Evolutionary conservation across 2,797 vertebrate genomes (phyloP), one percentile per base, ranked within the genome.

Genomic region (Catostomus latipinnis): DNA sequence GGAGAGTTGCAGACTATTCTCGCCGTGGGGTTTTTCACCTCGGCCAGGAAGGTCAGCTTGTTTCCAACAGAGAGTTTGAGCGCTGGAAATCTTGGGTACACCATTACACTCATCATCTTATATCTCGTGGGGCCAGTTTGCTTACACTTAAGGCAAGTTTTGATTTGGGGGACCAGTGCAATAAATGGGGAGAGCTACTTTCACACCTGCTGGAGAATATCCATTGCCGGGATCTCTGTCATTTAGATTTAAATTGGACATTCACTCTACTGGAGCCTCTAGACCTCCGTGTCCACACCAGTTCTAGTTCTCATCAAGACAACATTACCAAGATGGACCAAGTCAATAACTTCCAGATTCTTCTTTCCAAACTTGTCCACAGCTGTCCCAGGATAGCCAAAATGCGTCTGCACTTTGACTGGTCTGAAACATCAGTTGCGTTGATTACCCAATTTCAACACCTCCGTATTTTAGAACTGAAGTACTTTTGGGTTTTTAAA

Each of bases 401-500:
- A 85, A 94, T 95, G 93, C 91, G 93, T 0, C 82, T 95, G 13
- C 94, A 95, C 69, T 96, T 96, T 1, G 95, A 96, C 89, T 96
- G 95, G 95, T 95, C 94, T 0, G 94, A 95, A 2, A 73, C 88
- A 5, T 96, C 95, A 0, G 92, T 96, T 73, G 90, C 91, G 0
- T 83, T 95, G 74, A 92, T 96, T 67, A 89, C 90, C 1, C 91
- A 88, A 67, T 95, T 96, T 86, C 94, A 93, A 86, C 93, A 94
- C 48, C 93, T 96, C 6, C 84, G 91, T n/a, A 92, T 92, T 48
- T 91, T 96, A 0, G 95, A 96, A 87, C 92, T 96, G 9, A 95
- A 95, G 70, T 95, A 95, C 82, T 96, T 96, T 88, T 95, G 95
- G 95, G 93, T 95, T 1, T 96, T 96, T 65, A 95, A 95, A 82